Percentiles rank a stretch among this genome's conserved stretches.
These are phyloP conservation scores for Nasonia oneida DNA, from an alignment of 2,888 invertebrate species.

Conservation along the genomic window DNA sequence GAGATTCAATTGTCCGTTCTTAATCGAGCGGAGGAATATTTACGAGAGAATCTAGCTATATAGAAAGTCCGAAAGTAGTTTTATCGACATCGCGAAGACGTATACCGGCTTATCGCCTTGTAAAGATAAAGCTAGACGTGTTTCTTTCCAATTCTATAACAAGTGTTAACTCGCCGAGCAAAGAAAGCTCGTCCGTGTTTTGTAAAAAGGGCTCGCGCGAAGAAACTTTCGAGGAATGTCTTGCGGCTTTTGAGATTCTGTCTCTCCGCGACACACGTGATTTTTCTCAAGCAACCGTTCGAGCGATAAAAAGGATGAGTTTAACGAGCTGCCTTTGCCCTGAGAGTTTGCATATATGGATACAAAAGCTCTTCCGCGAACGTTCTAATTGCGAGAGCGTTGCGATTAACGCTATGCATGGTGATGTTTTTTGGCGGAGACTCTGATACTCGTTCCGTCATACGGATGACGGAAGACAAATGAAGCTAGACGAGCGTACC, in stretches of 20 bases:
- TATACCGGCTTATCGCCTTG: not conserved
- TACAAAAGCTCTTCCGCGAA: slow-evolving; percentile 20
- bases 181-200: not conserved
- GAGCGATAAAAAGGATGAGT: not conserved
- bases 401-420: not conserved
- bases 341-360: not conserved
- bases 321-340: not conserved
- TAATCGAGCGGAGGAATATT: not conserved
- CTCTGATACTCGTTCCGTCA: not conserved
- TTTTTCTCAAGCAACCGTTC: not conserved
- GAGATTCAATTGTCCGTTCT: not conserved
- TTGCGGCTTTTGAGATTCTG: not conserved
- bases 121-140: not conserved
- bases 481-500: not conserved
- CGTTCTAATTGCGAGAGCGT: slow-evolving; percentile 18
- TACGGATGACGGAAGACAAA: not conserved
- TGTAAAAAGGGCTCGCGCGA: not conserved
- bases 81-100: not conserved
- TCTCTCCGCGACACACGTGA: not conserved
- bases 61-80: not conserved
- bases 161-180: not conserved
- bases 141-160: not conserved
- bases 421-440: not conserved
- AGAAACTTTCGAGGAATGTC: slow-evolving; percentile 4
- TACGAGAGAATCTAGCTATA: not conserved